Evolutionary conservation across 2,113 vertebrate genomes (phyloP).

Genomic region (Cygnus atratus): DNA sequence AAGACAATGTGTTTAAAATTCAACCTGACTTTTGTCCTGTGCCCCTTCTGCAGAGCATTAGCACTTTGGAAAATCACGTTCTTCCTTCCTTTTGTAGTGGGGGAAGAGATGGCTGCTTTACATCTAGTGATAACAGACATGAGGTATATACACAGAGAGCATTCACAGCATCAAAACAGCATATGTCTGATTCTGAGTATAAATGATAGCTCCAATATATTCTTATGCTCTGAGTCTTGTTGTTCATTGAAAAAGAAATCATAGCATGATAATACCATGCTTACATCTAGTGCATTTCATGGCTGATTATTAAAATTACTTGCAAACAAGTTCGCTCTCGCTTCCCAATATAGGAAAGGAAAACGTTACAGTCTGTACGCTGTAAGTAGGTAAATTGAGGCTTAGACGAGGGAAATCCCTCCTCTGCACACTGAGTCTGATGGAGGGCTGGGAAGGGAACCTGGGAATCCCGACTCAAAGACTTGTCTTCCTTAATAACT

Average conservation of each 20-base stretch:
- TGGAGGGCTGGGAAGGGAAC: neutral
- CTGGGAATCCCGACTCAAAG: neutral
- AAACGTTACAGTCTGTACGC: neutral
- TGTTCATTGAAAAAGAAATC: neutral
- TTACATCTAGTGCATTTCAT: conserved; percentile 10
- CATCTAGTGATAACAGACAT: neutral
- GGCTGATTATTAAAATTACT: conserved; percentile 36
- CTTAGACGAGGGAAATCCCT: neutral
- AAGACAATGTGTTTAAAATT: neutral
- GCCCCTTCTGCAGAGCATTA: neutral
- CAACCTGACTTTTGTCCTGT: neutral
- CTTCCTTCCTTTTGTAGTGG: neutral
- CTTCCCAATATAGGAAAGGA: neutral
- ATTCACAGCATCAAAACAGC: neutral
- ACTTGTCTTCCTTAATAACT: neutral
- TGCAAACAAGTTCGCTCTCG: neutral
- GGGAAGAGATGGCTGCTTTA: neutral
- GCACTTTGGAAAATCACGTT: neutral
- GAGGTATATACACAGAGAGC: neutral
- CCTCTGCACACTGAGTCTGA: neutral
- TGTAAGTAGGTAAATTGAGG: neutral
- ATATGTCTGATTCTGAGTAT: neutral
- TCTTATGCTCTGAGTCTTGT: neutral
- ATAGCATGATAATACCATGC: neutral
- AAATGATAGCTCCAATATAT: neutral